Evolutionary conservation across 2,113 vertebrate species (phyloP).

Genomic region (Zosterops japonicus): DNA sequence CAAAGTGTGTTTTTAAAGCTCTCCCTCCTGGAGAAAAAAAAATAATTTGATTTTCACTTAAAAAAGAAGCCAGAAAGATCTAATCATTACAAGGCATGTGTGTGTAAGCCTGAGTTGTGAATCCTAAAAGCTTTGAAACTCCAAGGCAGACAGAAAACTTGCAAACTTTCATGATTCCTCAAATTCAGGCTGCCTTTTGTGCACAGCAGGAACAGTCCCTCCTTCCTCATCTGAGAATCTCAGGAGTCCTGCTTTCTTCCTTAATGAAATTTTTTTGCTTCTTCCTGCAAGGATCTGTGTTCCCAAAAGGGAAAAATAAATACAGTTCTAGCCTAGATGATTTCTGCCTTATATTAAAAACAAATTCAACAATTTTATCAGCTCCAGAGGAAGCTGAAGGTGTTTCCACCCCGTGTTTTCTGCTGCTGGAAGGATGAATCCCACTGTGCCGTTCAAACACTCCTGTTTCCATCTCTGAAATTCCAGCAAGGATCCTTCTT

Average conservation of each 20-base stretch:
- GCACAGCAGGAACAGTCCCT: background rate
- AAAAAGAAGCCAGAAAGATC: background rate
- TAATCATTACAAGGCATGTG: background rate
- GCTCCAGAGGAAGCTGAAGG: background rate
- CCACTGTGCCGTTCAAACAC: background rate
- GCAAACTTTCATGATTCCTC: background rate
- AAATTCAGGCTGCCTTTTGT: background rate
- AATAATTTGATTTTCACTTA: background rate
- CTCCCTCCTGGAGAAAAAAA: background rate
- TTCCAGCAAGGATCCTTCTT: background rate
- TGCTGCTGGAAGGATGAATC: background rate
- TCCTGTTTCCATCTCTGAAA: background rate
- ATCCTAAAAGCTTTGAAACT: background rate
- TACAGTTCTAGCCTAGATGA: background rate
- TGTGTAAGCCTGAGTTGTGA: background rate
- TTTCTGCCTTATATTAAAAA: background rate
- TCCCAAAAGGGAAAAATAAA: background rate
- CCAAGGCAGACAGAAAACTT: background rate
- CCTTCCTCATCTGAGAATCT: background rate
- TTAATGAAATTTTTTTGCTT: constrained; percentile 32
- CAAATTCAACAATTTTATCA: background rate
- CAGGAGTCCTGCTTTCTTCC: background rate
- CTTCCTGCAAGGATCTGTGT: background rate
- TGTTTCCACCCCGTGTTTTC: background rate
- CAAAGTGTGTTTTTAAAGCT: background rate